Base-by-base conservation (phyloP, 64 coral and sea anemone species). In the Acropora tenuis region DNA sequence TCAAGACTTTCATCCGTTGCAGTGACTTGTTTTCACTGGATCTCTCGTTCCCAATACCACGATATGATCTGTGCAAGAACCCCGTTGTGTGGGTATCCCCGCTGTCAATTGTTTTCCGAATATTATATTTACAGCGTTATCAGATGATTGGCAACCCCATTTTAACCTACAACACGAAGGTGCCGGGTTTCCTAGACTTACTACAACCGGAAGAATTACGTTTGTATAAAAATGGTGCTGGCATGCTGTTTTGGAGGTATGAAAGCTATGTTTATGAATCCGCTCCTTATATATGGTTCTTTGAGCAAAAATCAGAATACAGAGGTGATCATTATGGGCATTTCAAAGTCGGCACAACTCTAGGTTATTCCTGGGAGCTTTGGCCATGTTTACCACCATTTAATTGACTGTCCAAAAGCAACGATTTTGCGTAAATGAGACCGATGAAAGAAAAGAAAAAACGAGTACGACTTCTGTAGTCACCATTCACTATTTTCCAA, bases 1-100 rank as follows among this genome's bases (percentile, higher is more conserved):
- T 86, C 19, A 86, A 78, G 72, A 48, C 73, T 87, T 92, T 92
- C 89, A 50, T 87, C 82, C 60, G 57, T 92, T 75, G 82, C 90
- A 85, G 79, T 81, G 77, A 79, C 48, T 75, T 75, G 71, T 76
- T 30, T 30, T 30, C 30, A 30, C 30, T 30, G 30, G 30, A 30
- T 30, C 30, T 30, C 30, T 30, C 30, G 30, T 30, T 30, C 30
- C 30, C 30, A 30, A 30, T 30, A 30, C 30, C 30, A 30, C 30
- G 30, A 30, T 30, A 0, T 30, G 30, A 30, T 30, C 30, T 30
- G 30, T 30, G 30, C 30, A 30, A 30, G 46, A 47, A 90, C 78
- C 18, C 59, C 77, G 19, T 80, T 79, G 68, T 80, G 12, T 79
- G 63, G 49, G 50, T 61, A 88, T 65, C 19, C 6, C 71, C 46